Conservation (phyloP, 2,888 invertebrate species). For the Sinelater perroti region DNA sequence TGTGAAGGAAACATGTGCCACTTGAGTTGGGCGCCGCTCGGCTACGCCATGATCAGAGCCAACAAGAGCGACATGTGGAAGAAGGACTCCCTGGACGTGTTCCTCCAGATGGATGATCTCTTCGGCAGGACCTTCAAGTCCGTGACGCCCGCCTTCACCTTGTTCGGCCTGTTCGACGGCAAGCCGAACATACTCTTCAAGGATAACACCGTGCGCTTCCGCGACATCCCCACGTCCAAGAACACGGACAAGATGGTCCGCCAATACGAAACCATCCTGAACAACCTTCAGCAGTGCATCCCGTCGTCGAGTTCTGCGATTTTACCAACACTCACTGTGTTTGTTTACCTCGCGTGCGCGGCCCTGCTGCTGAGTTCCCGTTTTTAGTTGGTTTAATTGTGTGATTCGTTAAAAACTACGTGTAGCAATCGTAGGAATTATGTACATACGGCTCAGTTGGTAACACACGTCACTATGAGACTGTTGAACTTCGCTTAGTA, state of each 20-base stretch:
- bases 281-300: constrained; percentile 42
- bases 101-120: constrained; percentile 73
- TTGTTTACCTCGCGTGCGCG: constrained; percentile 20
- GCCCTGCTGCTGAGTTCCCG: neutral
- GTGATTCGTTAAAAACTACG: neutral
- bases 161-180: constrained; percentile 76
- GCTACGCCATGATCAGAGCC: constrained; percentile 71
- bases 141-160: constrained; percentile 70
- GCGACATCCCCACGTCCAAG: constrained; percentile 51
- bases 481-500: constrained; percentile 16
- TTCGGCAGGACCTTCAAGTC: constrained; percentile 71
- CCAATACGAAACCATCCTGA: constrained; percentile 47
- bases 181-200: constrained; percentile 73
- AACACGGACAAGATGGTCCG: constrained; percentile 51
- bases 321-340: constrained; percentile 16
- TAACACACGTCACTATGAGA: constrained; percentile 5
- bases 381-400: neutral
- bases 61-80: constrained; percentile 65
- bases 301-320: constrained; percentile 16
- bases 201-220: constrained; percentile 61
- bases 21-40: constrained; percentile 73
- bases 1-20: constrained; percentile 69
- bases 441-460: constrained; percentile 5
- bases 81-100: constrained; percentile 75
- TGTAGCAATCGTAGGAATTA: neutral